Base-by-base conservation (phyloP, 2,113 vertebrate species). In the Promerops cafer region DNA sequence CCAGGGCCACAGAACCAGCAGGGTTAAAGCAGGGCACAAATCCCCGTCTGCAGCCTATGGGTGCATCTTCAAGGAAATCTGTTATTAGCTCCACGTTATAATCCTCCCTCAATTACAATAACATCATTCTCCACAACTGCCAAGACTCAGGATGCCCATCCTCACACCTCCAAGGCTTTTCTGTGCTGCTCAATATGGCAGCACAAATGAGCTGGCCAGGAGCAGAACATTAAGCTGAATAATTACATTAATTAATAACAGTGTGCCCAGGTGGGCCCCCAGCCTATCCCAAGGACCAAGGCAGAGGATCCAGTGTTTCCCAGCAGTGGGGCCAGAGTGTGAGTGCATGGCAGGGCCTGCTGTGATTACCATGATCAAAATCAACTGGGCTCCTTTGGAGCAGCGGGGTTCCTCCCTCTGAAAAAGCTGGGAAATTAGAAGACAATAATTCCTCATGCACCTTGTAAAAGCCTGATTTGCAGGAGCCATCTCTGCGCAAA, bases 181-280 rank as follows among this genome's bases (percentile, higher is more conserved):
- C 89, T n/a, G 42, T 26, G 47, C 83, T 14, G 86, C 75, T 85
- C 47, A 63, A 6, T 26, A 2, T 26, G 12, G 70, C 52, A 57
- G 89, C 66, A 40, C 31, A 76, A 75, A 59, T 11, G 89, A 93
- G 83, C 74, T 56, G 69, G 72, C 93, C 83, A 39, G 72, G 59
- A 74, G 86, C 53, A 69, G 59, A 77, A 93, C 56, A 68, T 82
- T 52, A 82, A 61, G 64, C 40, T 74, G 69, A 87, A 61, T 95
- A 88, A 96, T 91, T 88, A 86, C 42, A 75, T 77, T 63, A 89
- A 92, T 93, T 87, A 96, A 84, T 79, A 87, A 65, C 30, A 33
- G n/a, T 2, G 8, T 33, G 28, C 66, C 30, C 75, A 82, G 52
- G 52, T 78, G 47, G 70, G 65, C 52, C 65, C 8, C 24, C 35